These are phyloP conservation scores for Microctonus aethiopoides DNA, from an alignment of 2,888 invertebrate species.

Conservation along the genomic window DNA sequence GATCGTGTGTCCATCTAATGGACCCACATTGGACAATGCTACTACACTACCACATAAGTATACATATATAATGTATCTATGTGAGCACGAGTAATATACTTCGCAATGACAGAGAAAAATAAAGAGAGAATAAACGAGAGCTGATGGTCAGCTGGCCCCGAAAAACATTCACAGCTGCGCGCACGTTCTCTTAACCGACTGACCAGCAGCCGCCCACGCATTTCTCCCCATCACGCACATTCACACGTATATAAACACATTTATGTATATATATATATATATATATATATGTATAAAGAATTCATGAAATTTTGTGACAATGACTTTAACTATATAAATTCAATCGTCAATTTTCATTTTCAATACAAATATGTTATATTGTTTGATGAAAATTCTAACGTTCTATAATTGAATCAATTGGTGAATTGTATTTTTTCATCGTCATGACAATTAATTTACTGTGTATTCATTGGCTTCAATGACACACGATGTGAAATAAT, in stretches of 20 bases:
- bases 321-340: neutral
- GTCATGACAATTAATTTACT: no score
- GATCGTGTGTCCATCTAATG: neutral
- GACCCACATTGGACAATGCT: neutral
- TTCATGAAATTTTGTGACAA: neutral
- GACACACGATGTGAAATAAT: neutral
- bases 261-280: neutral
- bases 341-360: neutral
- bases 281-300: neutral
- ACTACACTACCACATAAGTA: neutral
- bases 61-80: neutral
- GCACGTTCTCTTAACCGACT: conserved; percentile 42
- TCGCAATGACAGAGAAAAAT: conserved; percentile 21
- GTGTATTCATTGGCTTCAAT: no score
- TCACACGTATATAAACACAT: neutral
- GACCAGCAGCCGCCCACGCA: conserved; percentile 58
- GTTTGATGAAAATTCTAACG: neutral
- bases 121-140: neutral
- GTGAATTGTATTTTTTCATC: neutral
- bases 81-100: neutral
- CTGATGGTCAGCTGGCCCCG: conserved; percentile 30
- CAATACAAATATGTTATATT: neutral
- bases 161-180: conserved; percentile 44
- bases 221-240: neutral
- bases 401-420: neutral